These are phyloP conservation scores for Crotalus tigris DNA, from an alignment of 2,113 vertebrate genomes.

Conservation along the genomic window DNA sequence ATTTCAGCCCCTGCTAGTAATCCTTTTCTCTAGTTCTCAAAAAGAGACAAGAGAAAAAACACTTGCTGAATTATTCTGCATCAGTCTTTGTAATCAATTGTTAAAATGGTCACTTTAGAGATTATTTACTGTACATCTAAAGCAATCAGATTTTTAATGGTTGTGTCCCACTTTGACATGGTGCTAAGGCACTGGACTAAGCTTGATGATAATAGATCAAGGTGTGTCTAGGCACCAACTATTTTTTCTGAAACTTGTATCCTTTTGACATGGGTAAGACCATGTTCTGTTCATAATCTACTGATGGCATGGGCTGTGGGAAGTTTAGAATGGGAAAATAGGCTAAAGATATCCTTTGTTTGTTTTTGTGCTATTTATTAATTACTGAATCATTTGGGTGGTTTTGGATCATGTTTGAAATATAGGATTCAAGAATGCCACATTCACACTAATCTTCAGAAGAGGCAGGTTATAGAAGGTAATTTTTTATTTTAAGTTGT, in stretches of 20 bases:
- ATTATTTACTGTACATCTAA: neutral
- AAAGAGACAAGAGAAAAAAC: neutral
- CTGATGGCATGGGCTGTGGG: neutral
- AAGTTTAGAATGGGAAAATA: neutral
- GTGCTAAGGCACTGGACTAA: neutral
- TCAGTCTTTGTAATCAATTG: neutral
- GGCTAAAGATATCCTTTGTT: neutral
- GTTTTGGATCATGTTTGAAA: neutral
- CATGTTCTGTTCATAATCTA: neutral
- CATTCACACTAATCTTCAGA: neutral
- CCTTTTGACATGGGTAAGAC: neutral
- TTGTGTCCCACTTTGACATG: neutral
- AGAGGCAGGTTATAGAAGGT: neutral
- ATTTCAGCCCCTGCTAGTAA: too few species aligned
- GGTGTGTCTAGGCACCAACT: neutral
- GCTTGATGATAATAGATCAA: neutral
- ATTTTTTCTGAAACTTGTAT: neutral
- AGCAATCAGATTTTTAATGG: neutral
- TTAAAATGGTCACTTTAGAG: neutral
- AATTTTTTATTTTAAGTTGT: neutral
- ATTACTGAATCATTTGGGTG: neutral
- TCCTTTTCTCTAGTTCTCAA: neutral
- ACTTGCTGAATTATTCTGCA: neutral
- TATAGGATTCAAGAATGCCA: neutral
- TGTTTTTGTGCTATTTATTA: neutral